Evolutionary conservation across 1,140 invertebrate genomes (phyloP).

Genomic region (Saccostrea glomerata): DNA sequence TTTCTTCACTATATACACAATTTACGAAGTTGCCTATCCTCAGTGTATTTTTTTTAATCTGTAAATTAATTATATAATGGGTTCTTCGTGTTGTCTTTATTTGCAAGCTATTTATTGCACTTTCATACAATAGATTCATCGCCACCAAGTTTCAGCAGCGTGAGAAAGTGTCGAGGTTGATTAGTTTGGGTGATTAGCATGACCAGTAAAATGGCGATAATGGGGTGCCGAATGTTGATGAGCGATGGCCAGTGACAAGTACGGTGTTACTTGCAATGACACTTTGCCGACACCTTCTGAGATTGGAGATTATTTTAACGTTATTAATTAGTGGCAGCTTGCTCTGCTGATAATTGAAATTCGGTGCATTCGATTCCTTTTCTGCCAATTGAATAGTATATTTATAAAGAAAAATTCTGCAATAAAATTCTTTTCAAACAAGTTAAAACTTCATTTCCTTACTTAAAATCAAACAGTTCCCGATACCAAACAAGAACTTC

Average conservation of each 20-base stretch:
- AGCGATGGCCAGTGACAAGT: slow-evolving; percentile 23
- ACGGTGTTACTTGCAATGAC: neutral
- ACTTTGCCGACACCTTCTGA: slow-evolving; percentile 1
- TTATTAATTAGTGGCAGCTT: slow-evolving; percentile 24
- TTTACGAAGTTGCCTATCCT: no score
- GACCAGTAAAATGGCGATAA: slow-evolving; percentile 6
- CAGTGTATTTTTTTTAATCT: no score
- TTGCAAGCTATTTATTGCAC: neutral
- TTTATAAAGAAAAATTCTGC: neutral
- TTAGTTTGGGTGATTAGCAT: slow-evolving; percentile 31
- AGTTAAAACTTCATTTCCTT: no score
- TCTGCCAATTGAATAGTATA: neutral
- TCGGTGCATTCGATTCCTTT: neutral
- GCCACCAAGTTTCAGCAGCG: neutral
- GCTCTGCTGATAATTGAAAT: neutral
- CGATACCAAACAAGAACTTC: no score
- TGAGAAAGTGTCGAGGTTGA: slow-evolving; percentile 32
- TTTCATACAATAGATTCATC: neutral
- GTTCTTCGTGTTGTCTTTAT: no score
- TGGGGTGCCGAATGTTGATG: neutral
- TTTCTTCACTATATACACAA: no score
- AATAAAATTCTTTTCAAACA: neutral
- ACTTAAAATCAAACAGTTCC: no score
- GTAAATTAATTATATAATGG: no score
- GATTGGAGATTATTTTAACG: slow-evolving; percentile 14